A percentile compares a stretch with the other conserved stretches of the same genome.
These are phyloP conservation scores for Macropus fuliginosus DNA, from an alignment of 2,797 vertebrate species.

Conservation along the genomic window DNA sequence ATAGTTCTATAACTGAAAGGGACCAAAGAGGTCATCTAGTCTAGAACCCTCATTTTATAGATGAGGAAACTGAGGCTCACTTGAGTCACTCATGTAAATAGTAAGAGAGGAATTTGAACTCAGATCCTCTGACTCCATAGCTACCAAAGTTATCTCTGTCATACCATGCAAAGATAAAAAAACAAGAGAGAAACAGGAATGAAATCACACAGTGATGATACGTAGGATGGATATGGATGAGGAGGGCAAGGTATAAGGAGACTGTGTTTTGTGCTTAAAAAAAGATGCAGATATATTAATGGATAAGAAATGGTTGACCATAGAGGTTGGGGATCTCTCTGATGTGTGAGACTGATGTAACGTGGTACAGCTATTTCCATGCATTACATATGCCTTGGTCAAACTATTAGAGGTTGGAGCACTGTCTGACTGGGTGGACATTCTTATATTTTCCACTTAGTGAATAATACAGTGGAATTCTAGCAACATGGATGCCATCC, in stretches of 20 bases:
- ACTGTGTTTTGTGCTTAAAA: not conserved
- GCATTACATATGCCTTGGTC: not conserved
- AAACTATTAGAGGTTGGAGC: not conserved
- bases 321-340: not conserved
- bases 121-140: not conserved
- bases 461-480: not conserved
- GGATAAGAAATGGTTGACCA: not conserved
- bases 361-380: not conserved
- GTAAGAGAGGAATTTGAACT: not conserved
- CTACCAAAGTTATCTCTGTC: not conserved
- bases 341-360: not conserved
- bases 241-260: not conserved
- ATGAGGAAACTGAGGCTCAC: not conserved
- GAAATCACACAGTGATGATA: not conserved
- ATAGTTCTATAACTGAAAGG: not conserved
- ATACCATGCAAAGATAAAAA: not conserved
- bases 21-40: not conserved
- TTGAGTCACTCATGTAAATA: not conserved
- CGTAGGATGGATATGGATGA: not conserved
- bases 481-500: not conserved
- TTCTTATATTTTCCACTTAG: not conserved
- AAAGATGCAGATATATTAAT: not conserved
- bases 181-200: not conserved
- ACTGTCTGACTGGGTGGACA: not conserved
- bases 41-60: not conserved